Base-by-base conservation (phyloP, 2,797 vertebrate species). In the Semotilus atromaculatus region DNA sequence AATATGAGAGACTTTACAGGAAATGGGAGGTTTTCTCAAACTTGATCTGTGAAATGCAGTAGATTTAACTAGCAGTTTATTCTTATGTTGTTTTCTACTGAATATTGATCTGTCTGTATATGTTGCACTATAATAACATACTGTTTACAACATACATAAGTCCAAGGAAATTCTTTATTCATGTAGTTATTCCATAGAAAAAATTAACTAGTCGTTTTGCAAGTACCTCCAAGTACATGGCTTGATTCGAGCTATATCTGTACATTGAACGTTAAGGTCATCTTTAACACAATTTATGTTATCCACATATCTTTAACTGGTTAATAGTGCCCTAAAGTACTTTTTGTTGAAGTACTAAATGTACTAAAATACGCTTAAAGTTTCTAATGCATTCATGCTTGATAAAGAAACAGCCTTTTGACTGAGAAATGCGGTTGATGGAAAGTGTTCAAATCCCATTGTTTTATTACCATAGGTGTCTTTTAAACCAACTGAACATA, bases 21-120 rank as follows among this genome's bases (percentile, higher is more conserved):
- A 66, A 76, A 34, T 43, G 34, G 21, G 26, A 19, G 78, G 40
- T 55, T 85, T 83, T 36, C 34, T 77, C 40, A 81, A 79, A 67
- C 53, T 77, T 67, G 34, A 77, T 83, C 75, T 75, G 53, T 86
- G 43, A 78, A 84, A 67, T 36, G 60, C 45, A 67, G 73, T 70
- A 68, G 87, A 70, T 75, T 48, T 73, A n/a, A 38, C 60, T 79
- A 60, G 67, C 31, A 10, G 6, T 84, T 71, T 55, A 45, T 38
- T 75, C 68, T 62, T 71, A 40, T 55, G 43, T 72, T 38, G 16
- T 60, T 84, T 88, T 85, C 34, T 81, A 75, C 74, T 88, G 74
- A 85, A 76, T 82, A 75, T 48, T 84, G 70, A 86, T 81, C 48
- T 80, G 58, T 76, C 73, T 84, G 82, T 88, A 76, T 89, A 85